A percentile compares a stretch with the other conserved stretches of the same genome.
Evolutionary conservation across 2,888 invertebrate species (phyloP).

Genomic region (Ashinkailepas kermadecensis): DNA sequence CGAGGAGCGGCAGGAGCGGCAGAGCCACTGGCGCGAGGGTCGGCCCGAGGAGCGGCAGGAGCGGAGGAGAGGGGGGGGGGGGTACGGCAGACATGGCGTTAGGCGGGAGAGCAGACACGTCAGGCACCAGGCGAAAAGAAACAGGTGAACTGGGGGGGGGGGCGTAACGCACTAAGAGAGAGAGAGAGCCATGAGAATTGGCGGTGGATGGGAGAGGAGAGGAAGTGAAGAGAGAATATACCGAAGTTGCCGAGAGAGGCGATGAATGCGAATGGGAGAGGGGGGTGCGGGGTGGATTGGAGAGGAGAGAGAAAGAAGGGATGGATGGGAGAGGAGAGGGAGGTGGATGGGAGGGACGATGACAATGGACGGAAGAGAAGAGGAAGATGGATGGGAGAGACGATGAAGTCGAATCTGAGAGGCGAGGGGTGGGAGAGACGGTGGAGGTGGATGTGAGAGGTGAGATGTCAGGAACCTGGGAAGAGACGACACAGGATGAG

Average conservation of each 20-base stretch:
- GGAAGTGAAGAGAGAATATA: not conserved
- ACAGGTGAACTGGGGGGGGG: too few species aligned
- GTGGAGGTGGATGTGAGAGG: too few species aligned
- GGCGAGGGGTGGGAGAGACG: too few species aligned
- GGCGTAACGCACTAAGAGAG: too few species aligned
- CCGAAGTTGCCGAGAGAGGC: not conserved
- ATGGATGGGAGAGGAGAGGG: not conserved
- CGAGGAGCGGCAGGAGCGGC: too few species aligned
- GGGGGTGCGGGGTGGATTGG: not conserved
- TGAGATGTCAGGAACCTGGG: too few species aligned
- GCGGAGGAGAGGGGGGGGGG: not conserved
- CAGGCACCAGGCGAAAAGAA: too few species aligned
- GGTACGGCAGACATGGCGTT: too few species aligned
- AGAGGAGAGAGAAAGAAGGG: not conserved
- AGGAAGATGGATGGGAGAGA: too few species aligned
- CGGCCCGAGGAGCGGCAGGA: not conserved
- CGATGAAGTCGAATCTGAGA: not conserved
- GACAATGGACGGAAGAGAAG: slow-evolving; percentile 6
- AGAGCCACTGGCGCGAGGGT: too few species aligned
- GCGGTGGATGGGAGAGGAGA: not conserved
- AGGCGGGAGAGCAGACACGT: too few species aligned
- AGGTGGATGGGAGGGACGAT: slow-evolving; percentile 4
- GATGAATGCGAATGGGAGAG: not conserved
- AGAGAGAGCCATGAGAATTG: slow-evolving; percentile 23
- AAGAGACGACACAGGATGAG: too few species aligned